Conservation (phyloP, 2,113 vertebrate genomes). For the Myotis lucifugus region DNA sequence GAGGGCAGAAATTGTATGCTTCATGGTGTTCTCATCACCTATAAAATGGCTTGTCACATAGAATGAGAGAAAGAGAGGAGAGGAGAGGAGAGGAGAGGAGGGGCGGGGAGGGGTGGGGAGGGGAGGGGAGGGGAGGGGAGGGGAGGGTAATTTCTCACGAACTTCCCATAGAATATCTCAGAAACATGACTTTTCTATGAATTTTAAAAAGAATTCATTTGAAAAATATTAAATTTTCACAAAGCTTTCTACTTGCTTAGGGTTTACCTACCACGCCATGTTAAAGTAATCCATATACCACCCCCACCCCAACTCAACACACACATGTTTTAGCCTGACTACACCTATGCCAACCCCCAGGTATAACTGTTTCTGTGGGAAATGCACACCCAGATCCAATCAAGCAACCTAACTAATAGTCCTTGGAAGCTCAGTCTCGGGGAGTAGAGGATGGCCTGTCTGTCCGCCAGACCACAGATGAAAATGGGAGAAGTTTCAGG, state of each 20-base stretch:
- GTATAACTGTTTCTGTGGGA: background rate
- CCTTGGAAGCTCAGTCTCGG: background rate
- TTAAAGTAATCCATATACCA: background rate
- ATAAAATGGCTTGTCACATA: background rate
- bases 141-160: background rate
- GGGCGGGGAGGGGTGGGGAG: too few species aligned
- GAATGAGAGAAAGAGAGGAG: background rate
- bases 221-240: constrained; percentile 25
- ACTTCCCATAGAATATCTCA: background rate
- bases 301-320: background rate
- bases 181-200: background rate
- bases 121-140: too few species aligned
- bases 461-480: background rate
- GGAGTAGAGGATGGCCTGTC: background rate
- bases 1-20: background rate
- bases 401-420: background rate
- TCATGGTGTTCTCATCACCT: background rate
- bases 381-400: background rate
- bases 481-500: background rate
- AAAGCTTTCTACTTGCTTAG: constrained; percentile 20
- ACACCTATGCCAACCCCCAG: background rate
- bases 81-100: rapidly evolving
- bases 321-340: background rate
- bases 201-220: background rate
- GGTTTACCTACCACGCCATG: background rate